Evolutionary conservation across 2,888 invertebrate species (phyloP).

Genomic region (Dynastes grantii): DNA sequence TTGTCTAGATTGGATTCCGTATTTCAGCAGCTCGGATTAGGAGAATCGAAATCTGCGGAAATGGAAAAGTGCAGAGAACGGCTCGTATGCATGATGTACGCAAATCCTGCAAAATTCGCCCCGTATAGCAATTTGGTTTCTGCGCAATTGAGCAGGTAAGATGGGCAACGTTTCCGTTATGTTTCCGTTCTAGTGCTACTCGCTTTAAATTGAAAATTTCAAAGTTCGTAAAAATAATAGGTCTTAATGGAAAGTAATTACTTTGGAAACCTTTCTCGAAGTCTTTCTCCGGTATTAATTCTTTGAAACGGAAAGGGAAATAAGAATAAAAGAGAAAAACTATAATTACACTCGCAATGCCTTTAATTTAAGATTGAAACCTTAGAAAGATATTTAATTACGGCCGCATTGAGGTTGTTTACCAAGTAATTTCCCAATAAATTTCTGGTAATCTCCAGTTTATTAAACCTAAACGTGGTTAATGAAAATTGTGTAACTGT

Average conservation of each 20-base stretch:
- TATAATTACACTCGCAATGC: not conserved
- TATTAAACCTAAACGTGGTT: too few species aligned
- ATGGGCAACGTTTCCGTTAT: slow-evolving; percentile 19
- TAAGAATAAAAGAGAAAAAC: not conserved
- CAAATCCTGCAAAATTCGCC: slow-evolving; percentile 89
- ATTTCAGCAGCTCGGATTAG: slow-evolving; percentile 82
- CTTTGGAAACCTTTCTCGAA: not conserved
- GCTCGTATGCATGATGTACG: slow-evolving; percentile 90
- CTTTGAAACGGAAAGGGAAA: not conserved
- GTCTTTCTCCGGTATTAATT: not conserved
- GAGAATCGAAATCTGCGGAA: slow-evolving; percentile 71
- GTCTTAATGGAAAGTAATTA: not conserved
- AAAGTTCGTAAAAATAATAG: not conserved
- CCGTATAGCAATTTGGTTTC: slow-evolving; percentile 92
- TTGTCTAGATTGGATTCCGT: slow-evolving; percentile 88
- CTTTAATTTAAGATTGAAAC: too few species aligned
- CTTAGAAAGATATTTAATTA: too few species aligned
- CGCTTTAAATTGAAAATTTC: slow-evolving; percentile 1
- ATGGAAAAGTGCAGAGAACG: slow-evolving; percentile 85
- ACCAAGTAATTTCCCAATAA: too few species aligned
- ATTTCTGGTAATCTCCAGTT: too few species aligned
- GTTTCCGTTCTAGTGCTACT: not conserved
- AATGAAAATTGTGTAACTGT: too few species aligned
- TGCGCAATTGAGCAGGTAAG: slow-evolving; percentile 88
- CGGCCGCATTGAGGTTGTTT: too few species aligned